Conservation (phyloP, 2,797 vertebrate species). For the Cephalopachus bancanus region DNA sequence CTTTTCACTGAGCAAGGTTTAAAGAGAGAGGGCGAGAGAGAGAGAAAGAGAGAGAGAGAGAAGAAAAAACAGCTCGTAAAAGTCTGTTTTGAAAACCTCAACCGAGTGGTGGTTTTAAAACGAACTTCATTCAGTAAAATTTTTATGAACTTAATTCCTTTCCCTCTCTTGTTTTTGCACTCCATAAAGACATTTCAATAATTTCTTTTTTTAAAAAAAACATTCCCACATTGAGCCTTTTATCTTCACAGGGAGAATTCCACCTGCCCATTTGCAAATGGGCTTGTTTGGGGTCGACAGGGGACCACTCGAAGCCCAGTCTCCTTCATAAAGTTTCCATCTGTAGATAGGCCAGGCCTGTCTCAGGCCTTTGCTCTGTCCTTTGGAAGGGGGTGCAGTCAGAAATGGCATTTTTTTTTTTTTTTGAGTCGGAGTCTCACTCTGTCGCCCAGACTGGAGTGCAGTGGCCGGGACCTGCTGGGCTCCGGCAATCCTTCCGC, state of each 20-base stretch:
- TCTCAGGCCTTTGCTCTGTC: not conserved
- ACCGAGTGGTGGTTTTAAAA: not conserved
- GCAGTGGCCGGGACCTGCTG: too few relatives aligned
- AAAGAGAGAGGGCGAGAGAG: not conserved
- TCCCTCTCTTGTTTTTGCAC: not conserved
- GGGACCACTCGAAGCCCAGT: not conserved
- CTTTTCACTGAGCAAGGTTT: not conserved
- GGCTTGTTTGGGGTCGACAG: not conserved
- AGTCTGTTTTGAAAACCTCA: slow-evolving; percentile 42
- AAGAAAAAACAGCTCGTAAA: not conserved
- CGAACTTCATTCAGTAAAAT: slow-evolving; percentile 11
- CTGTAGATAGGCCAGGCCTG: rapidly evolving
- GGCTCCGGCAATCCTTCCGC: too few relatives aligned
- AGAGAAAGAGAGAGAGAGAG: too few relatives aligned
- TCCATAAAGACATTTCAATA: slow-evolving; percentile 36
- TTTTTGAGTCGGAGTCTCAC: too few relatives aligned
- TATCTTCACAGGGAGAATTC: not conserved
- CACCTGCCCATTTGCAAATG: slow-evolving; percentile 54
- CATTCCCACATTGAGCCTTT: not conserved
- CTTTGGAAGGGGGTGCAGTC: not conserved
- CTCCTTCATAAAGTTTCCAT: not conserved
- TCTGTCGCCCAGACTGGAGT: too few relatives aligned
- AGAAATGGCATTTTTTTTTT: not conserved
- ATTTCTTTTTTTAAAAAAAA: not conserved
- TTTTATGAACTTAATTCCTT: not conserved